A percentile compares a stretch with the other conserved stretches of the same genome.
These are phyloP conservation scores for Pampus argenteus DNA, from an alignment of 2,797 vertebrate species.

Conservation along the genomic window DNA sequence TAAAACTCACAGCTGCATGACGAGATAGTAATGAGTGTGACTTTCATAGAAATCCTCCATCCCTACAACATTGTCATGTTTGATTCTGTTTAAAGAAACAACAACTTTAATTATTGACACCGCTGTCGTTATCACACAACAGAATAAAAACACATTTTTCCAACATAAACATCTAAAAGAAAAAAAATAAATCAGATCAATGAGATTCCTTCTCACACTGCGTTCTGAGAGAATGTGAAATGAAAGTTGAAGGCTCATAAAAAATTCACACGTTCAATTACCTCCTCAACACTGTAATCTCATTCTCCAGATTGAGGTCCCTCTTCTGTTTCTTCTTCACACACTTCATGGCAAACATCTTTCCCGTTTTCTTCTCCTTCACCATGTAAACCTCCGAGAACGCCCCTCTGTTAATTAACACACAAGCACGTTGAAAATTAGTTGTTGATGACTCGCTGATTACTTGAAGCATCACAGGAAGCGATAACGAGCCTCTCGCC, in stretches of 20 bases:
- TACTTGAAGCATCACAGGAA: constrained; percentile 6
- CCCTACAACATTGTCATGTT: constrained; percentile 95
- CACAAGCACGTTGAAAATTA: constrained; percentile 12
- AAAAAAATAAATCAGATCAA: rapidly evolving
- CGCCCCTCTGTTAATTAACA: constrained; percentile 87
- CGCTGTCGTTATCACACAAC: background rate
- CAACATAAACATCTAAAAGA: background rate
- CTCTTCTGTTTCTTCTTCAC: constrained; percentile 94
- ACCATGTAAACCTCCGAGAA: constrained; percentile 98
- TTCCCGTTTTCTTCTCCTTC: constrained; percentile 93
- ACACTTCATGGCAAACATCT: constrained; percentile 95
- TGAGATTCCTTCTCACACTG: background rate
- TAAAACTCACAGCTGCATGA: constrained; percentile 97
- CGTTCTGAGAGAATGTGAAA: constrained; percentile 14
- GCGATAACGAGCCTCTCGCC: background rate
- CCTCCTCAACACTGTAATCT: constrained; percentile 95
- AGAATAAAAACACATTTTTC: background rate
- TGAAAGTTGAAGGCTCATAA: background rate
- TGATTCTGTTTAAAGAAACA: constrained; percentile 85
- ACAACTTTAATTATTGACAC: background rate
- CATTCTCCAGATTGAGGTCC: constrained; percentile 94
- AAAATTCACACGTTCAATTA: constrained; percentile 61
- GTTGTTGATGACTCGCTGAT: constrained; percentile 6
- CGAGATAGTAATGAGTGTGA: constrained; percentile 93
- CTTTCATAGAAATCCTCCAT: constrained; percentile 97